Base-by-base conservation (phyloP, 1,140 invertebrate genomes). In the Scylla paramamosain region DNA sequence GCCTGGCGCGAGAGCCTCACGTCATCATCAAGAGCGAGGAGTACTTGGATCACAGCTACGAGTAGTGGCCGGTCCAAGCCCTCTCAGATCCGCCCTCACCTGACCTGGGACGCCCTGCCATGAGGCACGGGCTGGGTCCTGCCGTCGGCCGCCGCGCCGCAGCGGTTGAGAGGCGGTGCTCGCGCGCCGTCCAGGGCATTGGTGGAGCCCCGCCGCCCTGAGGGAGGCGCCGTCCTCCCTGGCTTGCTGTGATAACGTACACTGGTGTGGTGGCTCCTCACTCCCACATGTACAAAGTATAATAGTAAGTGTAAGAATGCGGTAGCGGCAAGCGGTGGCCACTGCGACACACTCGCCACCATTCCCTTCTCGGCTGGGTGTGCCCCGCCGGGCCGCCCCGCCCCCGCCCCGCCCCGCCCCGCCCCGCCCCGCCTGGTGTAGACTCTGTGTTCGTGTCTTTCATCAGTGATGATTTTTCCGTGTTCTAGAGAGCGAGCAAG, bases 241-340 rank as follows among this genome's bases (percentile, higher is more conserved):
- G 94, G 94, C 94, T 95, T 92, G 91, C 94, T 95, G 94, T 95
- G 94, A 95, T 95, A 95, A 95, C 91, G 90, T 95, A 89, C 91
- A 95, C 94, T 92, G 91, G 83, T 91, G 86, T 86, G 84, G 84
- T 93, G 67, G 92, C 91, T 92, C 94, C 94, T 87, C 46, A 89
- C 82, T 86, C 91, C 90, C 94, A 95, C 83, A 95, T 95, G 94
- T 95, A 95, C 94, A 95, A 95, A 95, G 94, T 93, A 91, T 91
- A 67, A 93, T 92, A 83, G 92, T 87, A 92, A 91, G 91, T 95
- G 88, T 94, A 94, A 94, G 93, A 94, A 91, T 94, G 59, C 46
- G 52, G 83, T 46, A 83, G n/a, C 91, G 87, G 67, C 87, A 52
- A 90, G 88, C 67, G 82, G 88, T 48, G 93, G 59, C 91, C 46